These are phyloP conservation scores for Apotomis turbidana DNA, from an alignment of 2,888 invertebrate species.

Conservation along the genomic window DNA sequence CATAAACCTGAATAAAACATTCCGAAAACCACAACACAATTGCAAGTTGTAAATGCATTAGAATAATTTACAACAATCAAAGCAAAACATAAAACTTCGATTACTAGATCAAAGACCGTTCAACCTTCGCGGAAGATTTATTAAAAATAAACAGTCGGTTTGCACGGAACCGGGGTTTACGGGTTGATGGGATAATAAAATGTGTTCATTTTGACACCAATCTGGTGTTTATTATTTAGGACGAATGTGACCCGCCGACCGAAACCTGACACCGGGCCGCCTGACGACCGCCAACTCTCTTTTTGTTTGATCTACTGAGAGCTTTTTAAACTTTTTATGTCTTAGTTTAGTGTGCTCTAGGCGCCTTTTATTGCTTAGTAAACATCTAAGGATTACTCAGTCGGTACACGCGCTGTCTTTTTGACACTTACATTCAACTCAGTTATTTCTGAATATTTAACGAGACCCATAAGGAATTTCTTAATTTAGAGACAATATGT, in stretches of 20 bases:
- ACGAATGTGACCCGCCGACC: slow-evolving; percentile 77
- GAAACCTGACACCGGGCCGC: slow-evolving; percentile 76
- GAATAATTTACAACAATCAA: slow-evolving; percentile 52
- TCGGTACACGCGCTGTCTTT: slow-evolving; percentile 45
- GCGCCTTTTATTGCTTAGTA: slow-evolving; percentile 78
- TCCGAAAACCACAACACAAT: slow-evolving; percentile 49
- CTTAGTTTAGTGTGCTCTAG: slow-evolving; percentile 78
- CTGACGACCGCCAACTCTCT: slow-evolving; percentile 75
- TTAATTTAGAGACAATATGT: slow-evolving; percentile 9
- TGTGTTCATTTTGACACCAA: slow-evolving; percentile 81
- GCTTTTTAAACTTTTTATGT: slow-evolving; percentile 84
- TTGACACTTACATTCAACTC: slow-evolving; percentile 49
- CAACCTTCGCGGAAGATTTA: slow-evolving; percentile 74
- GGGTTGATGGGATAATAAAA: slow-evolving; percentile 80
- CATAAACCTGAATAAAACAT: slow-evolving; percentile 55
- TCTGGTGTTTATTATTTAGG: slow-evolving; percentile 81
- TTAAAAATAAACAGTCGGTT: slow-evolving; percentile 71
- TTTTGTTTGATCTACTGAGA: slow-evolving; percentile 83
- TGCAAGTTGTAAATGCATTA: slow-evolving; percentile 55
- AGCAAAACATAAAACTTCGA: slow-evolving; percentile 55
- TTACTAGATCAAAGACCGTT: slow-evolving; percentile 62
- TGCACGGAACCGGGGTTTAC: slow-evolving; percentile 66
- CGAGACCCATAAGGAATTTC: slow-evolving; percentile 38
- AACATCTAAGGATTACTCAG: slow-evolving; percentile 72
- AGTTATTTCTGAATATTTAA: slow-evolving; percentile 50